Percentiles rank a stretch among this genome's conserved stretches.
These are phyloP conservation scores for Drosophila kanapiae DNA, from an alignment of 1,140 invertebrate genomes.

Conservation along the genomic window DNA sequence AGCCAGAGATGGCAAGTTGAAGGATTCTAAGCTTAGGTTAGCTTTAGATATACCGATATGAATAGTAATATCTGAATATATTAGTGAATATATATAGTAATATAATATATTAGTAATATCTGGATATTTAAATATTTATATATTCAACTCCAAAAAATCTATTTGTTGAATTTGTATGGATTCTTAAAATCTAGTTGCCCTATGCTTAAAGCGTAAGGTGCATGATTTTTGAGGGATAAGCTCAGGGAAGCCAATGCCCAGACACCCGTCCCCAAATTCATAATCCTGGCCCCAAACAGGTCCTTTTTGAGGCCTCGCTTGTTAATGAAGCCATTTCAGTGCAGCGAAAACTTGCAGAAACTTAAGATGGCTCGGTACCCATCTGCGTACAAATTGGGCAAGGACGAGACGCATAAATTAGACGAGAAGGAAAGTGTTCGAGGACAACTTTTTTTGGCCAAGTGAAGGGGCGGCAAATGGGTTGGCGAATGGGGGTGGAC, in stretches of 20 bases:
- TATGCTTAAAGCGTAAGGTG: not conserved
- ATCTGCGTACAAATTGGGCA: constrained; percentile 51
- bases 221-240: not conserved
- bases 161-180: not conserved
- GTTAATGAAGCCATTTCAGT: constrained; percentile 71
- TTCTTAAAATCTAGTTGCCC: not conserved
- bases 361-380: constrained; percentile 35
- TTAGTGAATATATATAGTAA: too few relatives aligned
- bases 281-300: constrained; percentile 7
- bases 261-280: constrained; percentile 5
- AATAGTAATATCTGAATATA: too few relatives aligned
- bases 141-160: not conserved
- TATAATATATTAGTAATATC: too few relatives aligned
- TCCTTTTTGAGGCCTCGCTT: constrained; percentile 6
- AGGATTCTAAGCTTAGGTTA: not conserved
- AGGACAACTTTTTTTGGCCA: constrained; percentile 42
- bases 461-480: constrained; percentile 10
- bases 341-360: constrained; percentile 54
- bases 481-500: not conserved
- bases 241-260: not conserved
- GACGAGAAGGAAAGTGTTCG: constrained; percentile 51
- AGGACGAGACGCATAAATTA: constrained; percentile 61
- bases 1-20: not conserved
- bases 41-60: not conserved
- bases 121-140: not conserved